phyloP scores from a whole-genome alignment of 2,113 vertebrate species.

The Xiphophorus hellerii region DNA sequence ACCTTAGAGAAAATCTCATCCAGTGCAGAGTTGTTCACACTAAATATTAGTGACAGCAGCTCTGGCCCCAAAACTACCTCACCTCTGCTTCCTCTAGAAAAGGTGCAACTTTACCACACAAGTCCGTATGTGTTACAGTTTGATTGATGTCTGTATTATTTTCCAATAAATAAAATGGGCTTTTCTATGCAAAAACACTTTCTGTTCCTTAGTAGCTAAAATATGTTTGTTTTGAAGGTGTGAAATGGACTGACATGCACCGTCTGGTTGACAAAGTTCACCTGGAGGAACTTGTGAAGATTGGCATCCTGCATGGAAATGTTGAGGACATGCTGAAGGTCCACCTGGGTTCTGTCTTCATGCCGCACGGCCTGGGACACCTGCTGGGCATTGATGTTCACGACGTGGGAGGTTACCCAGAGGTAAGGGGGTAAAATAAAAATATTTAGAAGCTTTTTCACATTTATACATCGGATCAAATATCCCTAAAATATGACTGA shows the following conservation, averaged over 20 bases:
- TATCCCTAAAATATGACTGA: too few species aligned
- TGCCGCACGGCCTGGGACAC: slow-evolving; percentile 97
- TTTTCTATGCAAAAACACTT: neutral
- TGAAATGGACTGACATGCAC: slow-evolving; percentile 95
- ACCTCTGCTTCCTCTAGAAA: neutral
- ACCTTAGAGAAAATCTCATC: neutral
- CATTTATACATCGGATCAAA: too few species aligned
- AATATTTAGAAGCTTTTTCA: too few species aligned
- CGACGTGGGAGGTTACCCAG: slow-evolving; percentile 95
- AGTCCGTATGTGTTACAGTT: neutral
- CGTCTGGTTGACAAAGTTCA: slow-evolving; percentile 90
- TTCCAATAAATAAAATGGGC: too few species aligned
- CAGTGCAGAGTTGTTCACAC: neutral
- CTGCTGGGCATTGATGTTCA: slow-evolving; percentile 96
- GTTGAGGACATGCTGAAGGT: slow-evolving; percentile 93
- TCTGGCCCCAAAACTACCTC: neutral
- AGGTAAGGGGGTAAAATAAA: slow-evolving; percentile 76
- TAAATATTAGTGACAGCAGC: neutral
- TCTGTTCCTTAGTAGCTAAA: neutral
- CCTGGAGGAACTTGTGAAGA: slow-evolving; percentile 90
- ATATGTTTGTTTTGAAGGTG: slow-evolving; percentile 76
- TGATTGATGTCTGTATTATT: neutral
- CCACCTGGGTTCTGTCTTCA: slow-evolving; percentile 92
- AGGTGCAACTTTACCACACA: neutral
- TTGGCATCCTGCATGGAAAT: slow-evolving; percentile 85